Evolutionary conservation across 2,797 vertebrate species (phyloP).

Genomic region (Intellagama lesueurii): DNA sequence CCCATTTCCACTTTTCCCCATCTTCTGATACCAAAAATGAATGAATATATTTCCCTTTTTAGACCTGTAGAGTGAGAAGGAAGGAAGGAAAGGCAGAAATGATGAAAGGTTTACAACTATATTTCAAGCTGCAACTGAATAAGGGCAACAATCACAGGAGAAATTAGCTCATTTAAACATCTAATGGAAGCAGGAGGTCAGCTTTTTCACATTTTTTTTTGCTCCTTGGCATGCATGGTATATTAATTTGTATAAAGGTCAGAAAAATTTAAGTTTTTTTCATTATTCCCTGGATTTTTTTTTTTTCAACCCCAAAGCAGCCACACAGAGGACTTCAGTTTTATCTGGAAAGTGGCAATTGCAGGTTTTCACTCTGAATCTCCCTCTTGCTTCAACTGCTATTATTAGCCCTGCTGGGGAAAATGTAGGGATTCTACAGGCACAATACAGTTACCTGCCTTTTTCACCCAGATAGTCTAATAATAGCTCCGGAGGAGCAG

Average conservation of each 20-base stretch:
- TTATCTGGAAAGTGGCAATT: background rate
- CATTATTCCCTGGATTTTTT: background rate
- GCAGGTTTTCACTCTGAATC: background rate
- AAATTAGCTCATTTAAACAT: background rate
- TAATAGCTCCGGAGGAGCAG: background rate
- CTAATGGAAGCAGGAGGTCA: too few species aligned
- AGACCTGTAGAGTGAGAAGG: conserved; percentile 1
- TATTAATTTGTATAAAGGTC: background rate
- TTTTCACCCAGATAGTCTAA: background rate
- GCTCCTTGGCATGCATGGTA: background rate
- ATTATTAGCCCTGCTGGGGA: background rate
- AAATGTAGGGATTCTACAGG: background rate
- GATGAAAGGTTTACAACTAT: conserved; percentile 60
- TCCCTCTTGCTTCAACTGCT: too few species aligned
- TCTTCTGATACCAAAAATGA: background rate
- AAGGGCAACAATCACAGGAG: background rate
- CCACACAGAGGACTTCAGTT: background rate
- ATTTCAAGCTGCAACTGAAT: conserved; percentile 30
- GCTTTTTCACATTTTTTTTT: background rate
- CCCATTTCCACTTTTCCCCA: conserved; percentile 47
- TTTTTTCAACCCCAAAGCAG: background rate
- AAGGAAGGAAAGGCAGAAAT: conserved; percentile 31
- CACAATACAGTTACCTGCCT: background rate
- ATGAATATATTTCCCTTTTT: conserved; percentile 22
- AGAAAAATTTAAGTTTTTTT: background rate